A percentile compares a stretch with the other conserved stretches of the same genome.
Conservation (phyloP, 2,888 invertebrate genomes). For the Fissipunctia ypsillon region DNA sequence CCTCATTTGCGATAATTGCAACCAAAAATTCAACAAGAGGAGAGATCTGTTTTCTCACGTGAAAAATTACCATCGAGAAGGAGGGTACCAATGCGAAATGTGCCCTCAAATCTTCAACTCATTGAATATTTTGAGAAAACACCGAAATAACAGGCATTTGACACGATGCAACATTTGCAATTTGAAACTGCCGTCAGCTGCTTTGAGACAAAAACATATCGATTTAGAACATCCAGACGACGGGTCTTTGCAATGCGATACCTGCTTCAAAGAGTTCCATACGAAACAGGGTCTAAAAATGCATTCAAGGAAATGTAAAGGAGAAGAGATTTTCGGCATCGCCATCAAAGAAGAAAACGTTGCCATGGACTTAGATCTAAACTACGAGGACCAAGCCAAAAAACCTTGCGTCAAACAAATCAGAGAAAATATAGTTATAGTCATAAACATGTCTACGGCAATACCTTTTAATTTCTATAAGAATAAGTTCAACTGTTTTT, state of each 20-base stretch:
- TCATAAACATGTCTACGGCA: slow-evolving; percentile 88
- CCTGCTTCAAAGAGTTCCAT: slow-evolving; percentile 84
- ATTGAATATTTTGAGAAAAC: slow-evolving; percentile 84
- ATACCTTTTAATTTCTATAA: slow-evolving; percentile 88
- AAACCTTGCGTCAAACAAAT: slow-evolving; percentile 86
- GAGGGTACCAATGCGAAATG: slow-evolving; percentile 84
- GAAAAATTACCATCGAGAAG: slow-evolving; percentile 87
- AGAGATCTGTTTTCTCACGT: slow-evolving; percentile 86
- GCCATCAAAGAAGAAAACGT: slow-evolving; percentile 80
- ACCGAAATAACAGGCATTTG: slow-evolving; percentile 82
- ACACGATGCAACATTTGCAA: slow-evolving; percentile 84
- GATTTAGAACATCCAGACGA: slow-evolving; percentile 86
- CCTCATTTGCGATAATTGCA: slow-evolving; percentile 84
- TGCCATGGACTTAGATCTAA: slow-evolving; percentile 80
- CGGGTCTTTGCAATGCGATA: slow-evolving; percentile 83
- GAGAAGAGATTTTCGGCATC: slow-evolving; percentile 75
- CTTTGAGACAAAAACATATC: slow-evolving; percentile 84
- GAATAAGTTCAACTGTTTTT: slow-evolving; percentile 88
- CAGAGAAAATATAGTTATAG: slow-evolving; percentile 83
- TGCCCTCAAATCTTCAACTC: slow-evolving; percentile 83
- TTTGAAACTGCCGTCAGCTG: slow-evolving; percentile 83
- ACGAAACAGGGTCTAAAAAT: slow-evolving; percentile 86
- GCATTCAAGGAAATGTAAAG: slow-evolving; percentile 85
- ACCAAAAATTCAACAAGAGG: slow-evolving; percentile 86
- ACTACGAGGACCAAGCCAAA: slow-evolving; percentile 77